These are phyloP conservation scores for Spicauda simplicius DNA, from an alignment of 2,888 invertebrate species.

Conservation along the genomic window DNA sequence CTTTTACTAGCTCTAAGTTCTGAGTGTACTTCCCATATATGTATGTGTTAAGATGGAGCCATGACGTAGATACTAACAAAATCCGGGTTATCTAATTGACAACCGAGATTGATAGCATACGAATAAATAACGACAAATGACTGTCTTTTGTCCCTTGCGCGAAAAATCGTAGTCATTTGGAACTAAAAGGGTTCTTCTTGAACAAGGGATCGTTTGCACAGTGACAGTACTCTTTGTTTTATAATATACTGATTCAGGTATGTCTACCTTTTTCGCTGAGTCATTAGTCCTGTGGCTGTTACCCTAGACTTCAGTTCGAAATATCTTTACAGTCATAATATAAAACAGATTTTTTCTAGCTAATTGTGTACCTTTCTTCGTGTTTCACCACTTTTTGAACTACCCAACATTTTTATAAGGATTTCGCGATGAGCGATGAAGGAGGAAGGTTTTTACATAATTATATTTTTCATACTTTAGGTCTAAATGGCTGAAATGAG, in stretches of 20 bases:
- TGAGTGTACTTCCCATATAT: too few species aligned
- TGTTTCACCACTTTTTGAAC: too few species aligned
- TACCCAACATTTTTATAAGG: too few species aligned
- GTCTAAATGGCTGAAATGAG: too few species aligned
- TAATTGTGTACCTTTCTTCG: too few species aligned
- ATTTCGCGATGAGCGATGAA: too few species aligned
- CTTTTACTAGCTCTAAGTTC: too few species aligned
- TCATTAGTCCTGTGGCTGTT: background rate
- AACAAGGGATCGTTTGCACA: constrained; percentile 5
- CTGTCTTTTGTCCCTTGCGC: background rate
- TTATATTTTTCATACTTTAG: too few species aligned
- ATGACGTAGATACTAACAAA: background rate
- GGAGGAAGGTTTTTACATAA: too few species aligned
- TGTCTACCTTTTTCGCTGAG: background rate
- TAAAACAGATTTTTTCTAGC: background rate
- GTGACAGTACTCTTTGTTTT: background rate
- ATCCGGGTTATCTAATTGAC: background rate
- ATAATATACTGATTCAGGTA: background rate
- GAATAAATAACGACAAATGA: constrained; percentile 16
- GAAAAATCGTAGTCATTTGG: constrained; percentile 24
- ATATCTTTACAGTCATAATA: background rate
- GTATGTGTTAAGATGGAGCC: background rate
- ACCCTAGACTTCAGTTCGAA: background rate
- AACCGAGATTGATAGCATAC: constrained; percentile 8
- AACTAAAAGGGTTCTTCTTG: constrained; percentile 22